These are phyloP conservation scores for Hepsetus odoe DNA, from an alignment of 2,113 vertebrate species.

Conservation along the genomic window DNA sequence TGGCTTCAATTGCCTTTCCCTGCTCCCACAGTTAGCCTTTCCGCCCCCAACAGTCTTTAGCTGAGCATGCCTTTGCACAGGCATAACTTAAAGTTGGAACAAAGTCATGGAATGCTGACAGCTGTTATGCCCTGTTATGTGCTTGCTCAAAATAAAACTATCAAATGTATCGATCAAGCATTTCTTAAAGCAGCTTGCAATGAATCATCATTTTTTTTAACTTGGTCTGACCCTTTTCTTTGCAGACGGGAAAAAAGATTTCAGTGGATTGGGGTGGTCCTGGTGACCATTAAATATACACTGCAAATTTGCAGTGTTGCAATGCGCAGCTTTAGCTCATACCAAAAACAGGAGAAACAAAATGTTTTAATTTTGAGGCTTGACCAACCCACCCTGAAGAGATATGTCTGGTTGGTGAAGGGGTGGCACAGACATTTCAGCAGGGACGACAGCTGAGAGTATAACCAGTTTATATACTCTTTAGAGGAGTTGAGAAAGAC, in stretches of 20 bases:
- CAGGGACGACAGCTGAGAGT: conserved; percentile 45
- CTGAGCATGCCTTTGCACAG: not conserved
- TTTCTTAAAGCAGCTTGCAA: conserved; percentile 17
- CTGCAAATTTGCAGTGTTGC: conserved; percentile 31
- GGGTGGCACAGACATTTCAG: conserved; percentile 39
- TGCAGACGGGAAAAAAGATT: conserved; percentile 17
- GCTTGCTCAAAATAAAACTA: conserved; percentile 14
- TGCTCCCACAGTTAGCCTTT: conserved; percentile 26
- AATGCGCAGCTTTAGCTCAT: not conserved
- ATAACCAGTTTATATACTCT: conserved; percentile 31
- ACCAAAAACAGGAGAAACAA: conserved; percentile 27
- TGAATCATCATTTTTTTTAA: conserved; percentile 16
- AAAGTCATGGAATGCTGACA: not conserved
- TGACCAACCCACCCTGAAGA: conserved; percentile 27
- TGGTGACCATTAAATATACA: conserved; percentile 8
- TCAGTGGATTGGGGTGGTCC: conserved; percentile 27
- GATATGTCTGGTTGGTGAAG: conserved; percentile 33
- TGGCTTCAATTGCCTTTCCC: conserved; percentile 6
- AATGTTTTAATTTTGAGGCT: conserved; percentile 15
- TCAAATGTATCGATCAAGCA: conserved; percentile 15
- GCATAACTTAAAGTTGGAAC: not conserved
- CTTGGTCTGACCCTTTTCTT: conserved; percentile 3
- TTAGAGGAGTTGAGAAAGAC: conserved; percentile 19
- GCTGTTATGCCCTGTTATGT: conserved; percentile 7
- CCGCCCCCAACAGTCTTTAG: not conserved